phyloP scores from a whole-genome alignment of 2,888 invertebrate genomes.

The Melanostoma scalare region DNA sequence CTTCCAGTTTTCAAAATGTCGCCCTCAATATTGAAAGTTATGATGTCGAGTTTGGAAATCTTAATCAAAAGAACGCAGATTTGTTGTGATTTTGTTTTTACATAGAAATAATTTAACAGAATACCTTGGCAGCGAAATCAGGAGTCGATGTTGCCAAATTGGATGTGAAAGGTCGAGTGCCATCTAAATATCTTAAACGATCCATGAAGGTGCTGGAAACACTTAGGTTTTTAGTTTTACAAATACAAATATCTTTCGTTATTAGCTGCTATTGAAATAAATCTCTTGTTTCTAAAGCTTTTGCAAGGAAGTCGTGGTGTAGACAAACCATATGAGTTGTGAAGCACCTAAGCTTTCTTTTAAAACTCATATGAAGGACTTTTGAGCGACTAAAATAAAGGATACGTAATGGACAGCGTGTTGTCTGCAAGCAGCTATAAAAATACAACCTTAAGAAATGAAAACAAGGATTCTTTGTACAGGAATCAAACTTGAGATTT shows the following conservation, averaged over 20 bases:
- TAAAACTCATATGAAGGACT: too few relatives aligned
- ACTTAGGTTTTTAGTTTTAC: neutral
- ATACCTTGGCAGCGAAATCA: constrained; percentile 4
- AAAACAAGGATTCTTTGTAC: too few relatives aligned
- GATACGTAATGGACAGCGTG: too few relatives aligned
- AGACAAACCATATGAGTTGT: too few relatives aligned
- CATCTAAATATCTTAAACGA: constrained; percentile 21
- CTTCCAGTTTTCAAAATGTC: neutral
- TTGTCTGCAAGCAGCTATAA: too few relatives aligned
- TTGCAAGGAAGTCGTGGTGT: too few relatives aligned
- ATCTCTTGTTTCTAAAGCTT: too few relatives aligned
- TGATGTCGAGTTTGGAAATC: constrained; percentile 44
- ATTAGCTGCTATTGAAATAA: too few relatives aligned
- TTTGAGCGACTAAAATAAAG: too few relatives aligned
- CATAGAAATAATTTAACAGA: neutral
- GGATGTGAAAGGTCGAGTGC: constrained; percentile 28
- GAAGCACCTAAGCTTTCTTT: too few relatives aligned
- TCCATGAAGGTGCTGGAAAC: constrained; percentile 22
- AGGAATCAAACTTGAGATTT: neutral
- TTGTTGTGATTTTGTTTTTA: neutral
- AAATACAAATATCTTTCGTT: too few relatives aligned
- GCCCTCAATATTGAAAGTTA: constrained; percentile 15
- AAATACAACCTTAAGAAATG: too few relatives aligned
- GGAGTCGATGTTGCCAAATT: neutral
- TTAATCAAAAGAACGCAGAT: neutral